phyloP scores from a whole-genome alignment of 2,797 vertebrate species.

The Sebastes minor region DNA sequence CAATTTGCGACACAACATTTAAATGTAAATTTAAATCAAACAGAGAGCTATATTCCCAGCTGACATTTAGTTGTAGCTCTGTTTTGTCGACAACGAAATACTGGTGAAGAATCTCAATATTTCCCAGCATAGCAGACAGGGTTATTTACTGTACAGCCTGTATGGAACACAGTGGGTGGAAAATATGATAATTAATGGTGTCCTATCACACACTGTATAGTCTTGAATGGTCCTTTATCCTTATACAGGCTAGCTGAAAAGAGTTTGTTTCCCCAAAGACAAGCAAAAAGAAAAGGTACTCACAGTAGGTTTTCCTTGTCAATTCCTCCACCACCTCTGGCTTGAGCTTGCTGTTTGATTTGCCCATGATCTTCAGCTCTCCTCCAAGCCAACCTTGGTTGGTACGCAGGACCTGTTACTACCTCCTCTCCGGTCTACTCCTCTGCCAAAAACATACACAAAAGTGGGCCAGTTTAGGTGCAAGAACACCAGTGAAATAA shows the following conservation, averaged over 20 bases:
- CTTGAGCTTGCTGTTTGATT: slow-evolving; percentile 98
- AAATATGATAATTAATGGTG: slow-evolving; percentile 17
- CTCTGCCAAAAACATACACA: slow-evolving; percentile 73
- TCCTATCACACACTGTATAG: not conserved
- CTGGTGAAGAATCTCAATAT: slow-evolving; percentile 6
- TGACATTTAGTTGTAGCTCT: slow-evolving; percentile 29
- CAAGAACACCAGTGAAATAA: slow-evolving; percentile 2
- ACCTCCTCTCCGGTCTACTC: slow-evolving; percentile 61
- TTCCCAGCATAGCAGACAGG: not conserved
- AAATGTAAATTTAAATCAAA: slow-evolving; percentile 50
- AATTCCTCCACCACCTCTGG: slow-evolving; percentile 96
- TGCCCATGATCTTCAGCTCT: slow-evolving; percentile 89
- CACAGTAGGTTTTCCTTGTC: slow-evolving; percentile 97
- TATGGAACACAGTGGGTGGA: slow-evolving; percentile 2
- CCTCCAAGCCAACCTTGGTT: slow-evolving; percentile 66
- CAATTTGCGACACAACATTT: slow-evolving; percentile 33
- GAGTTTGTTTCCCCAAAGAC: not conserved
- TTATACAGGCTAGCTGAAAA: not conserved
- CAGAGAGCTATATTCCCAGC: slow-evolving; percentile 6
- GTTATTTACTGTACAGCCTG: slow-evolving; percentile 27
- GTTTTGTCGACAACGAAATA: slow-evolving; percentile 36
- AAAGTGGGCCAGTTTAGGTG: slow-evolving; percentile 48
- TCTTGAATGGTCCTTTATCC: not conserved
- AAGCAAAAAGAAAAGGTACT: slow-evolving; percentile 75
- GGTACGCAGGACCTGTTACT: slow-evolving; percentile 69